Evolutionary conservation across 2,113 vertebrate genomes (phyloP), one percentile per base, ranked within the genome.

Genomic region (Dipodomys ordii): DNA sequence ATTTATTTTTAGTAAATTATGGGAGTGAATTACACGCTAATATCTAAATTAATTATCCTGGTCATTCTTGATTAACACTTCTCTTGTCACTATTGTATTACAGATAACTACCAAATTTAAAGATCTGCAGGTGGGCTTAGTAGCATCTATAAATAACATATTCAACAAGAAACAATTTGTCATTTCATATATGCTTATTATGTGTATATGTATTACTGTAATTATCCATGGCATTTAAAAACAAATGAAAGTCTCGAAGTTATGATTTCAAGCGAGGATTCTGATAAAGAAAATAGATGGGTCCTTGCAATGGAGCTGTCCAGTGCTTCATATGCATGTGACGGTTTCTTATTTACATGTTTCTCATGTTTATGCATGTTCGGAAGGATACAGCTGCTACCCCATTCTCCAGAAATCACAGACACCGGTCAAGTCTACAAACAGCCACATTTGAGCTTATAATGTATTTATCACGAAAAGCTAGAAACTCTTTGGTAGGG

Each of bases 331-430:
- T 83, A 93, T 91, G 84, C 95, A 92, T 35, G 7, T 93, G 87
- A 67, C 22, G 20, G 32, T 44, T 97, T 94, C 96, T 97, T 97
- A 98, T 97, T 98, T 98, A 97, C 89, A 94, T 96, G 94, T 97
- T 23, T 71, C 94, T 98, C 96, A 96, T 98, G 96, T 97, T 97
- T 97, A 98, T 96, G 92, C 96, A 97, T 97, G 80, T 93, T 96
- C 92, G 96, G 93, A 91, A 94, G 85, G 96, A 95, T 96, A 96
- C 90, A 97, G 94, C 94, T 93, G 91, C 93, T 96, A 80, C 92
- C 69, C 94, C 97, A 85, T 97, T 98, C 94, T 95, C 88, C 90
- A 84, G 97, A 88, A 98, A 97, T 88, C 93, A 92, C 69, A 95
- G 83, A 84, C 74, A 90, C 68, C 0, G 44, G 82, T 93, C 90